Conservation (phyloP, 2,888 invertebrate species). For the Cistogaster globosa region DNA sequence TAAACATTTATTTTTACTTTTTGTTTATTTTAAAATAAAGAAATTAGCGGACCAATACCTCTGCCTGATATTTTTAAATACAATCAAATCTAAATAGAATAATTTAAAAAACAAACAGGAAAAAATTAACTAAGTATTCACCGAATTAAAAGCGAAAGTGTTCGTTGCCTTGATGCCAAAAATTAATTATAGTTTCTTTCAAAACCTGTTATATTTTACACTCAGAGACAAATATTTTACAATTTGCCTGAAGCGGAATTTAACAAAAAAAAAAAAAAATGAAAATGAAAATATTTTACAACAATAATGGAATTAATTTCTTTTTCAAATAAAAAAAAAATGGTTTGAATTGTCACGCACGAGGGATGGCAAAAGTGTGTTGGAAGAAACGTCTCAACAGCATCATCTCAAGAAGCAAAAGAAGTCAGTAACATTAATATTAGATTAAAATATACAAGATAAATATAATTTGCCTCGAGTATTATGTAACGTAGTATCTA, state of each 20-base stretch:
- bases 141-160: constrained; percentile 33
- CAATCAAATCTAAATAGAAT: neutral
- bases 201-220: constrained; percentile 64
- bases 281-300: constrained; percentile 2
- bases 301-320: constrained; percentile 61
- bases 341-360: neutral
- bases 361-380: neutral
- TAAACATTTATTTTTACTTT: too few relatives aligned
- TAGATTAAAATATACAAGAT: constrained; percentile 81
- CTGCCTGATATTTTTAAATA: neutral
- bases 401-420: constrained; percentile 50
- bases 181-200: constrained; percentile 39
- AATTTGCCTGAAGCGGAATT: constrained; percentile 76
- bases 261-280: constrained; percentile 20
- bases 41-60: neutral
- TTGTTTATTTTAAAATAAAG: too few relatives aligned
- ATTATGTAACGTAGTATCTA: constrained; percentile 53
- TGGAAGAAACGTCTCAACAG: neutral
- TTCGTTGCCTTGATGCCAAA: constrained; percentile 47
- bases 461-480: constrained; percentile 80
- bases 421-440: constrained; percentile 78
- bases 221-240: constrained; percentile 80
- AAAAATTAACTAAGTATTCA: constrained; percentile 37
- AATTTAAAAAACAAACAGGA: neutral
- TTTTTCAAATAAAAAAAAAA: constrained; percentile 29